Conservation (phyloP, 2,113 vertebrate species). For the Myotis brandtii region DNA sequence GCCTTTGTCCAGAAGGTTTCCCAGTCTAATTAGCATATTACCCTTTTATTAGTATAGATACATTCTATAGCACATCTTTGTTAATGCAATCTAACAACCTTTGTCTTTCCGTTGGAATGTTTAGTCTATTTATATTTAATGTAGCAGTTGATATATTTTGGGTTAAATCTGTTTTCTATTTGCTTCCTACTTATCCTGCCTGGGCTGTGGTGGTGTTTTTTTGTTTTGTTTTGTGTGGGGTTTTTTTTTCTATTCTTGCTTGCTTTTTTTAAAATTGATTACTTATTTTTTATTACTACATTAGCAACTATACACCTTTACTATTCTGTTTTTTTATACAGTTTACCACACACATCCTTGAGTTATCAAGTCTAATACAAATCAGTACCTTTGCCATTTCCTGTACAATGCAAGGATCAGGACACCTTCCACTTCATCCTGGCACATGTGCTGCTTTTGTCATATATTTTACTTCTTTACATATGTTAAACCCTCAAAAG, state of each 20-base stretch:
- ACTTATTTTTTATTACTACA: neutral
- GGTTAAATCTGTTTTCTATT: neutral
- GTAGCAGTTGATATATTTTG: neutral
- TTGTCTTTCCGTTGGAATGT: neutral
- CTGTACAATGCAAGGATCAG: neutral
- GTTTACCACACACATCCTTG: neutral
- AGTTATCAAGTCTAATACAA: neutral
- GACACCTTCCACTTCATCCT: neutral
- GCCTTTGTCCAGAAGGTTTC: no score
- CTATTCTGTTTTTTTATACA: neutral
- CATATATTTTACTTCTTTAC: neutral
- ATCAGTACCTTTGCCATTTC: neutral
- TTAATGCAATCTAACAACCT: neutral
- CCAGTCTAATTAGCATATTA: no score
- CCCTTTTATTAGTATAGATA: no score
- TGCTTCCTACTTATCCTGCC: slow-evolving; percentile 19
- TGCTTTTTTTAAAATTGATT: neutral
- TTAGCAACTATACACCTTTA: slow-evolving; percentile 8
- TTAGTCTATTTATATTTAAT: slow-evolving; percentile 28
- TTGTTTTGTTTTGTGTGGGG: no score
- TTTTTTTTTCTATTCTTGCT: neutral
- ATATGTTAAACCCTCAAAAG: neutral
- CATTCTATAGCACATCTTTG: neutral
- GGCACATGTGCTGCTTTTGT: neutral
- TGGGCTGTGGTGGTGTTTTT: neutral